Base-by-base conservation (phyloP, 23 tunicate genomes). In the Botrylloides violaceus region DNA sequence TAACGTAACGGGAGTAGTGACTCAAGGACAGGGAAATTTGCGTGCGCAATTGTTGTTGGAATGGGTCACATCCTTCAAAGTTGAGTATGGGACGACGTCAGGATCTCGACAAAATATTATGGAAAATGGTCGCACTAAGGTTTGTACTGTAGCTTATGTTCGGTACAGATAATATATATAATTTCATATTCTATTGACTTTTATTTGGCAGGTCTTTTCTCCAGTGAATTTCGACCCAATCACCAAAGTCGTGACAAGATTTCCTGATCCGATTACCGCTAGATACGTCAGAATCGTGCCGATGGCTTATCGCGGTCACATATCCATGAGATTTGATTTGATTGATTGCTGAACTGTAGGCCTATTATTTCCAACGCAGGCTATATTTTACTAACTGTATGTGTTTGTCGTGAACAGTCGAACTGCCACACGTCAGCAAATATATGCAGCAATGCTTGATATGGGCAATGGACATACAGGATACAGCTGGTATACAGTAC, bases 241-340 rank as follows among this genome's bases (percentile, higher is more conserved):
- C 0, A 43, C 56, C 12, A 68, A 36, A 68, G 74, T 43, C 5
- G 38, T 37, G 23, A 43, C 58, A 4, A 24, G 74, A 39, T 68
- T 68, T 37, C 74, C 74, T 32, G 58, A 38, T 35, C 58, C 56
- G 7, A 1, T 68, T 19, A 19, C 25, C 4, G 56, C 74, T 7
- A 39, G 74, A 37, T 68, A 68, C 74, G 37, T 68, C 30, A 39
- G 74, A 9, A 68, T 68, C 58, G 20, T 68, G 24, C 74, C 74
- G n/a, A 36, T 22, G n/a, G 24, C 63, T 4, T 68, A 36, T 56
- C 64, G 9, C 47, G 26, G 58, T 19, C 64, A 37, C 9, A 68
- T 68, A 32, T 68, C 74, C 21, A 68, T 68, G 74, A 39, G 74
- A 0, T 68, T 68, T 37, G 74, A 68, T 6, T 39, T 68, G 53